phyloP scores from a whole-genome alignment of 2,888 invertebrate genomes.

The Drosophila flavopinicola region DNA sequence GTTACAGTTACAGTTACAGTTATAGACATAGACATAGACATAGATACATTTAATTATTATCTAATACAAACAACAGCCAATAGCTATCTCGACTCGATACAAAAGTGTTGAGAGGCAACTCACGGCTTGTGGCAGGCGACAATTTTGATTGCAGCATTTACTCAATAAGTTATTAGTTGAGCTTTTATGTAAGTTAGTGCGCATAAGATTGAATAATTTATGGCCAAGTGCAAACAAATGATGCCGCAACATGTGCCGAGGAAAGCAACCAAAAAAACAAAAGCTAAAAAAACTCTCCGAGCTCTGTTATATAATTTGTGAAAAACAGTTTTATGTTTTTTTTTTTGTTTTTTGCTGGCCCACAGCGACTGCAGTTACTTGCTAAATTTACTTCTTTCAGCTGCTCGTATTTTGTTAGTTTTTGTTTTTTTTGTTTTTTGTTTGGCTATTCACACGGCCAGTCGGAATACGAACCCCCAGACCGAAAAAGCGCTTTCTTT shows the following conservation, averaged over 20 bases:
- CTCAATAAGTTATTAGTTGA: constrained; percentile 66
- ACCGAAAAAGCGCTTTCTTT: constrained; percentile 65
- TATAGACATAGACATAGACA: constrained; percentile 15
- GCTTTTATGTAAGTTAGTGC: constrained; percentile 66
- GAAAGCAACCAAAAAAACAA: constrained; percentile 18
- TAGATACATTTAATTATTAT: constrained; percentile 58
- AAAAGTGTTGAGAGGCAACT: constrained; percentile 37
- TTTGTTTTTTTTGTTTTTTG: too few species aligned
- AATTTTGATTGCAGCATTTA: constrained; percentile 68
- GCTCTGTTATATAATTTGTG: constrained; percentile 49
- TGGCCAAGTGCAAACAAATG: constrained; percentile 62
- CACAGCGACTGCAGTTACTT: constrained; percentile 57
- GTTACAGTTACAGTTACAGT: constrained; percentile 19
- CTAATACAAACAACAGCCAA: constrained; percentile 61
- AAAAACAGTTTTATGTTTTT: constrained; percentile 31
- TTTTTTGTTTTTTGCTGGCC: constrained; percentile 11
- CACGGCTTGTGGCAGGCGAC: constrained; percentile 22
- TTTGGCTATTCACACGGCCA: constrained; percentile 58
- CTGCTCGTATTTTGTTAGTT: constrained; percentile 22
- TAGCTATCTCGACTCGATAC: constrained; percentile 4
- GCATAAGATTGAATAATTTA: constrained; percentile 63
- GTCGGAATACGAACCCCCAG: constrained; percentile 17
- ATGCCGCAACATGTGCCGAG: constrained; percentile 56
- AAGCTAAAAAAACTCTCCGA: constrained; percentile 32
- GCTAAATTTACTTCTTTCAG: constrained; percentile 37